These are phyloP conservation scores for Brachionus koreanus DNA, from an alignment of 1,140 invertebrate species.

Conservation along the genomic window DNA sequence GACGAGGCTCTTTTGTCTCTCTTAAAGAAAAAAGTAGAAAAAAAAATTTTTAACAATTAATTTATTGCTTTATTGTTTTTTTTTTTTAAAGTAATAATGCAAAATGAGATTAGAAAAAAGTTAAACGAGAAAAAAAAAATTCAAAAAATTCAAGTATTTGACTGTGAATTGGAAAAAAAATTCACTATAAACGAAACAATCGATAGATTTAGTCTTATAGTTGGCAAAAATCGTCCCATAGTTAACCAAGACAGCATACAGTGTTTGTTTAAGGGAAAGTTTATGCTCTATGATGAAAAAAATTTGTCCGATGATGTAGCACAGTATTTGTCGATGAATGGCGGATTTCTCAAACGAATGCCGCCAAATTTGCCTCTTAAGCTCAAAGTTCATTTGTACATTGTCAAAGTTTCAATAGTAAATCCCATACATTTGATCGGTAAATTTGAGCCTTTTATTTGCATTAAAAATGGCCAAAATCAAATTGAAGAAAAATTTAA, in stretches of 20 bases:
- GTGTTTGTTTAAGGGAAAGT: slow-evolving; percentile 41
- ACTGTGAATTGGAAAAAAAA: slow-evolving; percentile 39
- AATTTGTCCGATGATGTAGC: background rate
- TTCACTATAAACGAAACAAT: slow-evolving; percentile 11
- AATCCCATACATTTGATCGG: slow-evolving; percentile 43
- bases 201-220: slow-evolving; percentile 27
- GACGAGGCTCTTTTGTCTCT: background rate
- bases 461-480: background rate
- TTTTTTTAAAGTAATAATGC: background rate
- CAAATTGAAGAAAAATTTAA: slow-evolving; percentile 38
- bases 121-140: background rate
- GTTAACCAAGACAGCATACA: background rate
- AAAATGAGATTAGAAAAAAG: background rate
- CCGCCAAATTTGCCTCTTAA: slow-evolving; percentile 32
- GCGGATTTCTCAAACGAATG: slow-evolving; percentile 29
- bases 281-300: slow-evolving; percentile 34
- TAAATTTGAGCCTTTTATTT: slow-evolving; percentile 36
- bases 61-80: background rate
- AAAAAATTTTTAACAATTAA: background rate
- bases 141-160: slow-evolving; percentile 26
- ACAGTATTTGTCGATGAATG: slow-evolving; percentile 20
- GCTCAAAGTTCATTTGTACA: slow-evolving; percentile 19
- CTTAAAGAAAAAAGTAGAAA: background rate
- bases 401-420: slow-evolving; percentile 39
- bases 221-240: slow-evolving; percentile 14